Conservation (phyloP, 1,140 invertebrate genomes). For the Orius insidiosus region DNA sequence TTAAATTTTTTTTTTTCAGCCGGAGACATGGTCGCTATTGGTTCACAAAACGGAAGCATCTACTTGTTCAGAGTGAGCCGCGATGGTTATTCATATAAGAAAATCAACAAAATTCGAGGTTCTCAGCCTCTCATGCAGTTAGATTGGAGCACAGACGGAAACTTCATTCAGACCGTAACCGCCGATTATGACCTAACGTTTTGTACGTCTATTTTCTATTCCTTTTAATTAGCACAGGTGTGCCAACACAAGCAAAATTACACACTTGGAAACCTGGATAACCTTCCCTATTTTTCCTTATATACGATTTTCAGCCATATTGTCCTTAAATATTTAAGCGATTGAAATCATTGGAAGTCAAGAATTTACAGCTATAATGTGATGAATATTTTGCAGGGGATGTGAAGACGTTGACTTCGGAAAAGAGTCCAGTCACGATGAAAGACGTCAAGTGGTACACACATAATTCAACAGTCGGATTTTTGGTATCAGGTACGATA, state of each 20-base stretch:
- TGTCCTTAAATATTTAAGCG: no score
- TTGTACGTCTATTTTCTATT: slow-evolving; percentile 43
- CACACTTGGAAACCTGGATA: no score
- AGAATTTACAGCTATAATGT: no score
- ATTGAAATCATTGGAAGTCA: no score
- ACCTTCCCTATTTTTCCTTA: no score
- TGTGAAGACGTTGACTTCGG: slow-evolving; percentile 60
- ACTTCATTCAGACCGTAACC: slow-evolving; percentile 73
- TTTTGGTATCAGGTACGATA: slow-evolving; percentile 62
- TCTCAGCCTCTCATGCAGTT: slow-evolving; percentile 63
- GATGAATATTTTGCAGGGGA: slow-evolving; percentile 62
- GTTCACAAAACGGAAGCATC: slow-evolving; percentile 75
- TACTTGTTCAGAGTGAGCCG: slow-evolving; percentile 67
- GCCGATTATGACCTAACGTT: slow-evolving; percentile 81
- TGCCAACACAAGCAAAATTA: no score
- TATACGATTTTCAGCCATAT: no score
- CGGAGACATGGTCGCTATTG: slow-evolving; percentile 75
- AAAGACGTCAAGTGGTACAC: slow-evolving; percentile 79
- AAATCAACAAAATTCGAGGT: slow-evolving; percentile 69
- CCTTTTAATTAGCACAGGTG: no score
- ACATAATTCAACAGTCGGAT: slow-evolving; percentile 67
- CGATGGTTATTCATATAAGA: slow-evolving; percentile 74
- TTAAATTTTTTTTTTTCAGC: slow-evolving; percentile 33
- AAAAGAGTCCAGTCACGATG: slow-evolving; percentile 70
- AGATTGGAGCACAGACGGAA: slow-evolving; percentile 82